Base-by-base conservation (phyloP, 2,888 invertebrate species). In the Melitaea athalia region DNA sequence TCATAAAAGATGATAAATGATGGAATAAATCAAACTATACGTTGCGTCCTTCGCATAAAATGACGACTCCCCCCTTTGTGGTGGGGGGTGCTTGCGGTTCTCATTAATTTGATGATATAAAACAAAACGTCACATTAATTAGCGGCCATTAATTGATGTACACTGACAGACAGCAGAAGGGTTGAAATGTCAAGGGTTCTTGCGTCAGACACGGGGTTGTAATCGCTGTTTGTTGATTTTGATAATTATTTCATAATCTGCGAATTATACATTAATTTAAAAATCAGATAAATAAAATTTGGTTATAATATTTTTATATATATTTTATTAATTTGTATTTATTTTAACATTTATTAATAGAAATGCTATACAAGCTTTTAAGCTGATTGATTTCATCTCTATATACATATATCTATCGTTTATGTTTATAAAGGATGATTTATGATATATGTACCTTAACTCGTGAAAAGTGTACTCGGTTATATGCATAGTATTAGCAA, bases 71-170 rank as follows among this genome's bases (percentile, higher is more conserved):
- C 64, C 47, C 55, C 55, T n/a, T 33, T 33, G 33, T 38, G 31
- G 55, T 38, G 55, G 43, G 24, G 47, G 57, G 49, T 57, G 67
- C 57, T 63, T 69, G 73, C 69, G 72, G 74, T 66, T 61, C 67
- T 64, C 73, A 75, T 75, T 75, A 74, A 75, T 74, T 76, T 70
- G 74, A 77, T 76, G 78, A 77, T 75, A 78, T 79, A 78, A 77
- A 80, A 78, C 78, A 78, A 76, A 76, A 73, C 75, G 77, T 77
- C 76, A 75, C 68, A 74, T 77, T 78, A 78, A 78, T 77, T 77
- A 77, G 77, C 72, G 65, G 69, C 75, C 75, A 78, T 79, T 77
- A 77, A 75, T 76, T 74, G 75, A 74, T 60, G 73, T 63, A 70
- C 75, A 76, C 72, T 74, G 78, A 79, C 76, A 77, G 78, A 77